Evolutionary conservation across 1,140 invertebrate species (phyloP).

Genomic region (Antheraea mylitta): DNA sequence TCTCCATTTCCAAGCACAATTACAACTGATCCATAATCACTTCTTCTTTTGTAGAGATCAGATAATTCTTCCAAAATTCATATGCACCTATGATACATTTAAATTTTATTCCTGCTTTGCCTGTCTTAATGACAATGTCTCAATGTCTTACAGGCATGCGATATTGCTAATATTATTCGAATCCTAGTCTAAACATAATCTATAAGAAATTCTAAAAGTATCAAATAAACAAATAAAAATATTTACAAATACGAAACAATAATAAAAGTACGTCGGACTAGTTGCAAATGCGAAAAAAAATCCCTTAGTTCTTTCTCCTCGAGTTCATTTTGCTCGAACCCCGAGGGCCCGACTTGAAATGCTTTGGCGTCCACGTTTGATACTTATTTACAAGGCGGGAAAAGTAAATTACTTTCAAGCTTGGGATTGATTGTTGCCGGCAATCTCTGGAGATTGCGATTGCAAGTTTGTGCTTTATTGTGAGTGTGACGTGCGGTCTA

Average conservation of each 20-base stretch:
- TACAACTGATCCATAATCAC: no score
- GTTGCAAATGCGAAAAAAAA: conserved; percentile 16
- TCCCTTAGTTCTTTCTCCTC: conserved; percentile 12
- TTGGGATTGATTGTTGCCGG: conserved; percentile 43
- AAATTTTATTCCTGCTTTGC: no score
- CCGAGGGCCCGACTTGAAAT: conserved; percentile 7
- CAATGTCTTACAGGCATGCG: no score
- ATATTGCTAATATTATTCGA: no score
- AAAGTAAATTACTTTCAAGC: conserved; percentile 35
- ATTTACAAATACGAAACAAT: conserved; percentile 4
- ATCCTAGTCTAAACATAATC: no score
- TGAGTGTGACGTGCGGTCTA: neutral
- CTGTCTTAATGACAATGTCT: no score
- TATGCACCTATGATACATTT: no score
- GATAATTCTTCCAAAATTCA: no score
- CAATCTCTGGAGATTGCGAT: conserved; percentile 34
- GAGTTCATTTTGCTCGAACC: conserved; percentile 27
- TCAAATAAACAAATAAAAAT: neutral
- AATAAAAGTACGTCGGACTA: neutral
- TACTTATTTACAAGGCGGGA: conserved; percentile 29
- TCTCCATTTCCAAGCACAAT: no score
- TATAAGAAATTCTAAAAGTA: no score
- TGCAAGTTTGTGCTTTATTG: conserved; percentile 37
- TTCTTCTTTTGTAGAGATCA: no score
- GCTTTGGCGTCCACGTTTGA: conserved; percentile 21